These are phyloP conservation scores for Drosophila watanabei DNA, from an alignment of 1,140 invertebrate species.

Conservation along the genomic window DNA sequence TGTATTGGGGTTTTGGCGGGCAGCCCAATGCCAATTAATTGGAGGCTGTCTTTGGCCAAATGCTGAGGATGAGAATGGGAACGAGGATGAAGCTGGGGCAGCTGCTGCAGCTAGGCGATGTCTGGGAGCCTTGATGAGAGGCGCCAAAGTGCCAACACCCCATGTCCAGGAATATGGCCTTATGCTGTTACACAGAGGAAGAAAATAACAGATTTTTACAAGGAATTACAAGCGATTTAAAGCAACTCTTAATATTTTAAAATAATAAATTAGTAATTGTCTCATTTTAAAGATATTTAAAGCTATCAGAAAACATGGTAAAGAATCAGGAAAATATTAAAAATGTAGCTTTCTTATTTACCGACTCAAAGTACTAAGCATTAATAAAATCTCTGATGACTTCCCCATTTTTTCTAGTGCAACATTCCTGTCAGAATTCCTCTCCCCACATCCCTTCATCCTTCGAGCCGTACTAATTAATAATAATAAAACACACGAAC, in stretches of 20 bases:
- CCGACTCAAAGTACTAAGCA: too few relatives aligned
- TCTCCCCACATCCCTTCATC: not conserved
- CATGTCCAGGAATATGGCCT: slow-evolving; percentile 35
- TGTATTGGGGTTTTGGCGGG: slow-evolving; percentile 2
- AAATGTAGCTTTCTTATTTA: not conserved
- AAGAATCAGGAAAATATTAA: accelerated
- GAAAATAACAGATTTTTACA: not conserved
- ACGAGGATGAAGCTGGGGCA: slow-evolving; percentile 4
- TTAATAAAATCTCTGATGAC: not conserved
- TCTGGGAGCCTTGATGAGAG: slow-evolving; percentile 75
- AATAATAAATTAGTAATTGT: not conserved
- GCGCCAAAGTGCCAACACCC: slow-evolving; percentile 82
- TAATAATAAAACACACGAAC: slow-evolving; percentile 73
- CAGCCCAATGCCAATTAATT: slow-evolving; percentile 74
- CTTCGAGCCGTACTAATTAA: slow-evolving; percentile 73
- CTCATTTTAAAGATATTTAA: not conserved
- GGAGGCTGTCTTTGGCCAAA: slow-evolving; percentile 78
- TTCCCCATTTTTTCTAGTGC: slow-evolving; percentile 15
- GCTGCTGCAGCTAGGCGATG: slow-evolving; percentile 34
- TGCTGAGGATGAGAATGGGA: slow-evolving; percentile 18
- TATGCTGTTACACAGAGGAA: slow-evolving; percentile 8
- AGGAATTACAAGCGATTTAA: not conserved
- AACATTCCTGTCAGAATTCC: slow-evolving; percentile 71
- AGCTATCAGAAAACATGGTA: not conserved
- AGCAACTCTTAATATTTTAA: not conserved